Evolutionary conservation across 2,797 vertebrate species (phyloP).

Genomic region (Sorex maritimensis): DNA sequence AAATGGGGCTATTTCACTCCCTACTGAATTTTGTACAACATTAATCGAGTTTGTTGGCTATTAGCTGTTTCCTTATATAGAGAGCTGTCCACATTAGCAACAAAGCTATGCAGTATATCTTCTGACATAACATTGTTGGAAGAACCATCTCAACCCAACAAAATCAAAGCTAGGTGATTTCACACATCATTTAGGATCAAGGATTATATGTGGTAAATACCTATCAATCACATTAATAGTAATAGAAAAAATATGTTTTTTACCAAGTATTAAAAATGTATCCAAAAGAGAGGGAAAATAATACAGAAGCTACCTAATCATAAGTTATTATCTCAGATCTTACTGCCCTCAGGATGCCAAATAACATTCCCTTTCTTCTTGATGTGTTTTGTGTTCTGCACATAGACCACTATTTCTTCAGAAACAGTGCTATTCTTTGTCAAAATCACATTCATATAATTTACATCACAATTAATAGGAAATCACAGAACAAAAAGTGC

Average conservation of each 20-base stretch:
- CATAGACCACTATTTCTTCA: conserved; percentile 71
- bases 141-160: conserved; percentile 41
- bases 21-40: conserved; percentile 63
- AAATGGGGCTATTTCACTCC: conserved; percentile 67
- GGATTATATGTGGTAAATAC: conserved; percentile 68
- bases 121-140: conserved; percentile 44
- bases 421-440: conserved; percentile 82
- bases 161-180: conserved; percentile 46
- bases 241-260: conserved; percentile 73
- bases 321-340: conserved; percentile 71
- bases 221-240: conserved; percentile 50
- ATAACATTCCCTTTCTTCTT: conserved; percentile 72
- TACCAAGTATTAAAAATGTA: conserved; percentile 31
- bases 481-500: conserved; percentile 75
- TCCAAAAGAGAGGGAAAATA: conserved; percentile 32
- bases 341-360: conserved; percentile 59
- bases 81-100: conserved; percentile 69
- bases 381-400: conserved; percentile 78
- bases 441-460: conserved; percentile 79
- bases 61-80: conserved; percentile 76
- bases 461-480: conserved; percentile 86
- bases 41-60: conserved; percentile 69
- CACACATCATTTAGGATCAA: conserved; percentile 53
- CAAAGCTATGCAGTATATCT: conserved; percentile 32
- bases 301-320: conserved; percentile 14